Base-by-base conservation (phyloP, 2,797 vertebrate genomes). In the Pseudotriccus pelzelni region DNA sequence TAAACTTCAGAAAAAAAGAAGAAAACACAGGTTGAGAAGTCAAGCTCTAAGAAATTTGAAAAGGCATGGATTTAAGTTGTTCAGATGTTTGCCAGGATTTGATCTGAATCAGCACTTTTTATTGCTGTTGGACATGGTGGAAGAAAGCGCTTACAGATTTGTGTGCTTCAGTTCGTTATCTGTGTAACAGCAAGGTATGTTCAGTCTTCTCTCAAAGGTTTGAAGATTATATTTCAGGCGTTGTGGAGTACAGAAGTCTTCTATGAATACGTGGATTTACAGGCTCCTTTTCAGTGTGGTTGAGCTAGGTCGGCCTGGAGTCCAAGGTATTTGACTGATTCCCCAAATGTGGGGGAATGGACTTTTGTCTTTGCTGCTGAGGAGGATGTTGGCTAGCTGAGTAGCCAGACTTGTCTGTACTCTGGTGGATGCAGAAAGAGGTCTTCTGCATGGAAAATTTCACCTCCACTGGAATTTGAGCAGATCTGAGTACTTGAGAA, bases 81-180 rank as follows among this genome's bases (percentile, higher is more conserved):
- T 49, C 16, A 34, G 7, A 9, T 59, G 17, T 34, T 69, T 85
- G 63, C 36, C 72, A 64, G 49, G 59, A 30, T 74, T 80, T 91
- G 13, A 21, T 64, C 49, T 85, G 49, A 60, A 64, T 53, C 3
- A 2, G 23, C 37, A 60, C 19, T 6, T 70, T 62, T 87, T 82
- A 30, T 69, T 7, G 3, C 39, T 58, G 0, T 66, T 63, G 66
- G n/a, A 14, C 1, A 0, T 1, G 0, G 22, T 43, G 28, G 34
- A 63, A 89, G 63, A 63, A 89, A 59, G 18, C 32, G 2, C 1
- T 0, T 49, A 24, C 12, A 25, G 30, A 53, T 90, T 75, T 30
- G 2, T 15, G 8, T 5, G 2, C 46, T 75, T 72, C 25, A 8
- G 9, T 79, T 94, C 8, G 4, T 67, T 47, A 34, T 34, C 30